Conservation (phyloP, 2,797 vertebrate genomes). For the Chloroceryle amazona region DNA sequence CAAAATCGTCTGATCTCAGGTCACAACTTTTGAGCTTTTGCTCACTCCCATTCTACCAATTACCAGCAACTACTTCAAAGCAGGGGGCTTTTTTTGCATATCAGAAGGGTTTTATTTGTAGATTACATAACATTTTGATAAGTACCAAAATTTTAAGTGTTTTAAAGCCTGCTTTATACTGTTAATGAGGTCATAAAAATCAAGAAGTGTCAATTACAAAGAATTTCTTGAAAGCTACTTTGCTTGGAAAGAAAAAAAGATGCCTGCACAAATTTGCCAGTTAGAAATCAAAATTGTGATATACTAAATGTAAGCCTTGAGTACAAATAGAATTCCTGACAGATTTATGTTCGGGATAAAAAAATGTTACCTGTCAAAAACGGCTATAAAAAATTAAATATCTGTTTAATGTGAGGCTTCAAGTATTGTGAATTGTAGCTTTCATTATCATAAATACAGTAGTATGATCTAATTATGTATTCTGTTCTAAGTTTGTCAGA, state of each 20-base stretch:
- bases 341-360: conserved; percentile 55
- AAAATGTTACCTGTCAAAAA: conserved; percentile 69
- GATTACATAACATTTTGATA: conserved; percentile 19
- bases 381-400: conserved; percentile 69
- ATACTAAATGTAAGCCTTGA: conserved; percentile 26
- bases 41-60: not conserved
- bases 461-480: conserved; percentile 66
- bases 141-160: conserved; percentile 10
- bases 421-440: conserved; percentile 55
- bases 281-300: conserved; percentile 55
- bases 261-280: conserved; percentile 20
- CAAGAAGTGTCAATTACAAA: conserved; percentile 48
- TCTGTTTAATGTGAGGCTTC: conserved; percentile 35
- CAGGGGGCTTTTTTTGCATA: too few species aligned
- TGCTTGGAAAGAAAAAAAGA: conserved; percentile 67
- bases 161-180: not conserved
- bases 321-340: conserved; percentile 62
- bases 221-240: not conserved
- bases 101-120: not conserved
- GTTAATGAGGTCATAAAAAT: conserved; percentile 34
- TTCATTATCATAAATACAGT: conserved; percentile 66
- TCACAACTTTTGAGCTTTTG: not conserved
- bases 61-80: not conserved
- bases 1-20: not conserved
- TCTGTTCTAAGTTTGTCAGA: conserved; percentile 64